phyloP scores from a whole-genome alignment of 2,113 vertebrate species.

The Kryptolebias marmoratus region DNA sequence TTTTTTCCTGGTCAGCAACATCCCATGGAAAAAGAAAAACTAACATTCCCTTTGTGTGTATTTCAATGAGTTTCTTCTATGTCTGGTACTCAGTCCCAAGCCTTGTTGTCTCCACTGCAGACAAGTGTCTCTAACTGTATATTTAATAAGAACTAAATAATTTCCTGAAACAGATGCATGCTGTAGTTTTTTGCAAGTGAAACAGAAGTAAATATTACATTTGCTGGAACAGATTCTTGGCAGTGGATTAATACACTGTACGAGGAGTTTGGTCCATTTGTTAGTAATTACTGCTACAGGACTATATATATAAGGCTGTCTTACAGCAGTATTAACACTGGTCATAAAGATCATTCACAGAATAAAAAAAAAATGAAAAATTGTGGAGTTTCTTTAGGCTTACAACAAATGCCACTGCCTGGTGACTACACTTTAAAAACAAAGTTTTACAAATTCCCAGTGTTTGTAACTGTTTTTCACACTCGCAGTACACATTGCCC shows the following conservation, averaged over 20 bases:
- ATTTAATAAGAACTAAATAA: constrained; percentile 21
- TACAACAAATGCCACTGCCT: not conserved
- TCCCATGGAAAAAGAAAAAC: constrained; percentile 4
- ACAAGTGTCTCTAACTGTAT: constrained; percentile 6
- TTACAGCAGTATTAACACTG: constrained; percentile 1
- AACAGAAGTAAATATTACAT: constrained; percentile 11
- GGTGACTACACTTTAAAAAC: not conserved
- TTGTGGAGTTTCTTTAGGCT: not conserved
- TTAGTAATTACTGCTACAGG: constrained; percentile 17
- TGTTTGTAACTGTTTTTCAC: not conserved
- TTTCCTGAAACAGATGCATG: not conserved
- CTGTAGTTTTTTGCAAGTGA: not conserved
- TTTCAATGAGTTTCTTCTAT: not conserved
- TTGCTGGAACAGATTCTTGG: constrained; percentile 4
- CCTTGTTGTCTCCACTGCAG: constrained; percentile 3
- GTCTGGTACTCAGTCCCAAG: not conserved
- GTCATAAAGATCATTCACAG: not conserved
- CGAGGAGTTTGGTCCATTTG: not conserved
- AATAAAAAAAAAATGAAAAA: not conserved
- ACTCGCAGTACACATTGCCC: not conserved
- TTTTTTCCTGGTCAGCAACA: not conserved
- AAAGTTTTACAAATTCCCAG: not conserved
- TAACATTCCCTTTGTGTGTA: not conserved
- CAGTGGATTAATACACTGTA: not conserved
- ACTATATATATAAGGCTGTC: not conserved